phyloP scores from a whole-genome alignment of 2,113 vertebrate species.

The Notechis scutatus region DNA sequence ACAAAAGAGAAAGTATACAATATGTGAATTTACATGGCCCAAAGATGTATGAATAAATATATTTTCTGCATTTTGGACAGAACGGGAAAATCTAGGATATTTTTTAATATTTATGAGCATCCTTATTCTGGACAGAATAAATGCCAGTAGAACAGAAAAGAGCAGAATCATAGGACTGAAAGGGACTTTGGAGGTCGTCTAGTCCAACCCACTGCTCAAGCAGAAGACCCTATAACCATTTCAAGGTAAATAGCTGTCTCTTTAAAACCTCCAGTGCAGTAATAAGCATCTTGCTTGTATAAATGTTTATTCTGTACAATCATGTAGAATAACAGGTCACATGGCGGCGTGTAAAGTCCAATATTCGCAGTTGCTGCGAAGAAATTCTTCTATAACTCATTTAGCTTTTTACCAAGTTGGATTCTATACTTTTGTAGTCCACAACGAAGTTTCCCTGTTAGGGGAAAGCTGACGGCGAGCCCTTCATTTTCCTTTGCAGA shows the following conservation, averaged over 20 bases:
- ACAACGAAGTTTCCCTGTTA: background rate
- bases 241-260: background rate
- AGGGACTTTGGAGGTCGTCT: background rate
- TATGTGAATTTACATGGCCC: background rate
- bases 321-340: background rate
- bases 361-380: background rate
- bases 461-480: background rate
- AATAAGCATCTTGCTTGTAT: background rate
- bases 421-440: background rate
- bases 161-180: background rate
- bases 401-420: background rate
- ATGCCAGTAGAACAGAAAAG: background rate
- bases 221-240: background rate
- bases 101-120: background rate
- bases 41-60: background rate
- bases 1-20: background rate
- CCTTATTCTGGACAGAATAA: background rate
- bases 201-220: background rate
- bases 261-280: background rate
- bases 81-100: background rate
- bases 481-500: background rate
- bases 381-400: background rate
- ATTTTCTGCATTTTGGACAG: background rate
- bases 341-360: background rate
- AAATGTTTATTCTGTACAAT: background rate